phyloP scores from a whole-genome alignment of 2,888 invertebrate genomes.

The Encarsia formosa region DNA sequence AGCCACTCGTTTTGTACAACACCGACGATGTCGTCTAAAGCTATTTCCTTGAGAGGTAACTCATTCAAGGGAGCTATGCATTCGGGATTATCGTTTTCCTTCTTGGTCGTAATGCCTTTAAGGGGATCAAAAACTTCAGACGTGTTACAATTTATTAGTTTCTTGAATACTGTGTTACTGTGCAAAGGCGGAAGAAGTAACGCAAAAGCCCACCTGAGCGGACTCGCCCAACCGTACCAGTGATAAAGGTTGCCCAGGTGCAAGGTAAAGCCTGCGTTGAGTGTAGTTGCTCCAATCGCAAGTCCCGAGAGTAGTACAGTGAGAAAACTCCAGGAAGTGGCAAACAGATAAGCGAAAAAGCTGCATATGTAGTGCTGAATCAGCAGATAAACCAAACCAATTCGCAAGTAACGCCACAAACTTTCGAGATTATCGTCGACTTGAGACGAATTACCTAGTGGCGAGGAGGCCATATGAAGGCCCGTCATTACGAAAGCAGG shows the following conservation, averaged over 20 bases:
- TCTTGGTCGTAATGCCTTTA: slow-evolving; percentile 48
- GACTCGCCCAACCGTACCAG: slow-evolving; percentile 45
- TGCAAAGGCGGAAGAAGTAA: slow-evolving; percentile 42
- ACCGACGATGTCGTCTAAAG: neutral
- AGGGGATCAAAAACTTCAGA: slow-evolving; percentile 37
- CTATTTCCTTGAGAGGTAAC: slow-evolving; percentile 52
- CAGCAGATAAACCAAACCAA: slow-evolving; percentile 44
- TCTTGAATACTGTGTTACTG: too few relatives aligned
- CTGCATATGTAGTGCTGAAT: slow-evolving; percentile 44
- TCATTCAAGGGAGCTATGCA: slow-evolving; percentile 79
- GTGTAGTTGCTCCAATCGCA: slow-evolving; percentile 40
- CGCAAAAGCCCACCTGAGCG: slow-evolving; percentile 44
- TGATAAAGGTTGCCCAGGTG: slow-evolving; percentile 44
- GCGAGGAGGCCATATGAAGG: slow-evolving; percentile 55
- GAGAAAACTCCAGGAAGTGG: slow-evolving; percentile 39
- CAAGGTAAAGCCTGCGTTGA: slow-evolving; percentile 43
- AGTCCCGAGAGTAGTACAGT: slow-evolving; percentile 42
- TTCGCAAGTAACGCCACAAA: slow-evolving; percentile 43
- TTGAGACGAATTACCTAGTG: neutral
- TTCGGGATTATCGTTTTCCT: too few relatives aligned
- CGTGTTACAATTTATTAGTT: too few relatives aligned
- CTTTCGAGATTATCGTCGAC: slow-evolving; percentile 45
- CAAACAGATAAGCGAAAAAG: slow-evolving; percentile 42
- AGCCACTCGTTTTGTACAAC: slow-evolving; percentile 48
- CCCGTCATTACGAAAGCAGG: slow-evolving; percentile 89